Evolutionary conservation across 1,140 invertebrate genomes (phyloP), one percentile per base, ranked within the genome.

Genomic region (Drosophila pruinosa): DNA sequence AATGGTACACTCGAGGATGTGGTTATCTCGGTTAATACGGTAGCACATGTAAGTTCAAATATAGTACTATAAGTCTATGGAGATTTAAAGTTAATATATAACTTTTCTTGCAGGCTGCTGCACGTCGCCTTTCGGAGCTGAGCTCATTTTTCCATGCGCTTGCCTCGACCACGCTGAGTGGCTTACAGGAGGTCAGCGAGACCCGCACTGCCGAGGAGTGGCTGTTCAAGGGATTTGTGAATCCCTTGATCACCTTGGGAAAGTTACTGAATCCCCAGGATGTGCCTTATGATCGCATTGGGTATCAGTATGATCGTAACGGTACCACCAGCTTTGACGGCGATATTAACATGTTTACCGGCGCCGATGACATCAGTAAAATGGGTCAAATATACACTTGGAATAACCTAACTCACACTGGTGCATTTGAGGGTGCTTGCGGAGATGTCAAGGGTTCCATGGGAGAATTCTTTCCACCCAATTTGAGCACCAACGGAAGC

Each of bases 241-340:
- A 97, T 86, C 75, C 95, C 95, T 89, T 79, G 92, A 0, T 97
- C 19, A 93, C 93, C 5, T 65, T 96, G n/a, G 94, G 93, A 0
- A 92, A 93, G 28, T 0, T 76, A 0, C 0, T 78, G 0, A 39
- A 12, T 0, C 78, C 78, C 1, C 26, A 50, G 0, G 91, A 93
- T 0, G 93, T 95, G 5, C 93, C 93, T 0, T 94, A 93, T 39
- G 94, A 95, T 88, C 93, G 93, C 62, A 94, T 97, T 85, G 96
- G 95, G 26, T 95, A 95, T 93, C 96, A 97, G 91, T 97, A 96
- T 91, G 92, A 93, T 94, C 94, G 95, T 82, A 97, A 97, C 74
- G 95, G 94, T 68, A 95, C 95, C 0, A 90, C 92, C 0, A 92
- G 92, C 0, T 94, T 94, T 34, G 95, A 96, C 53, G 96, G 96